Evolutionary conservation across 1,140 invertebrate genomes (phyloP).

Genomic region (Asbolus verrucosus): DNA sequence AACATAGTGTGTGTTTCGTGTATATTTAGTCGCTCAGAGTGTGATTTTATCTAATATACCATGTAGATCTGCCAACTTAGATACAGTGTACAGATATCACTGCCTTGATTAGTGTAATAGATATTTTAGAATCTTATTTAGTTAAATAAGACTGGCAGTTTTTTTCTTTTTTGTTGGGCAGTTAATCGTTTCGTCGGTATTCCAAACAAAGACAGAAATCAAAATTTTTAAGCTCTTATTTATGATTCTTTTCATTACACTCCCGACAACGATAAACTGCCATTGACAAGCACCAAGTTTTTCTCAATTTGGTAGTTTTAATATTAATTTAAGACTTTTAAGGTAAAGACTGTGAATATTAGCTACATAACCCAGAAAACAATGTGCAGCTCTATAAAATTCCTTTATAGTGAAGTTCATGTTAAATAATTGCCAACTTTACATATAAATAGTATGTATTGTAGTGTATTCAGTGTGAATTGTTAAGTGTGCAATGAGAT

Average conservation of each 20-base stretch:
- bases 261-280: conserved; percentile 25
- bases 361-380: conserved; percentile 41
- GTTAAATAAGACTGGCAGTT: conserved; percentile 60
- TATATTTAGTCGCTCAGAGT: conserved; percentile 60
- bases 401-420: conserved; percentile 31
- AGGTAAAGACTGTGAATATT: conserved; percentile 52
- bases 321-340: conserved; percentile 37
- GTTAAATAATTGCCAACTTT: conserved; percentile 54
- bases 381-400: conserved; percentile 42
- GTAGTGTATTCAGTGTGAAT: conserved; percentile 60
- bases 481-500: conserved; percentile 61
- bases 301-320: conserved; percentile 29
- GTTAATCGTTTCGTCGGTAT: conserved; percentile 12
- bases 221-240: no score
- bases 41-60: conserved; percentile 56
- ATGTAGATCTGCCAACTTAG: conserved; percentile 58
- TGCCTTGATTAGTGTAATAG: conserved; percentile 59
- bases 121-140: conserved; percentile 55
- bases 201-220: conserved; percentile 16
- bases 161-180: conserved; percentile 41
- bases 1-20: conserved; percentile 57
- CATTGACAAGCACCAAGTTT: conserved; percentile 28
- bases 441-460: conserved; percentile 49
- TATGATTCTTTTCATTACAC: background rate
- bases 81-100: conserved; percentile 61